These are phyloP conservation scores for Luperina testacea DNA, from an alignment of 2,888 invertebrate genomes.

Conservation along the genomic window DNA sequence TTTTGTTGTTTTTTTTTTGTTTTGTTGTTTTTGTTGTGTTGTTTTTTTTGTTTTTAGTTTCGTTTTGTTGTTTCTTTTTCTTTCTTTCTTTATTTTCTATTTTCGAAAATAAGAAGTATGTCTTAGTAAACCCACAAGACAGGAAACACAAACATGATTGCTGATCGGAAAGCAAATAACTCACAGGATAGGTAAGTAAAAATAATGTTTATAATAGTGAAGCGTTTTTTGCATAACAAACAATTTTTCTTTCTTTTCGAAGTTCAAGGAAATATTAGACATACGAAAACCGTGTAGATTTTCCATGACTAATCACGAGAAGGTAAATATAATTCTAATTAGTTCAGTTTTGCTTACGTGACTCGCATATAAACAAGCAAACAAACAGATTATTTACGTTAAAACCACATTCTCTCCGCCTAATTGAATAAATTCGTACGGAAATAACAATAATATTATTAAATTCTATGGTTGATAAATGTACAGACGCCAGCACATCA, in stretches of 20 bases:
- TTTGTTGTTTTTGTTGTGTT: too few species aligned
- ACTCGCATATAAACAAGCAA: neutral
- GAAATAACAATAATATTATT: slow-evolving; percentile 24
- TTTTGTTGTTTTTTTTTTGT: too few species aligned
- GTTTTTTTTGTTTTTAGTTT: too few species aligned
- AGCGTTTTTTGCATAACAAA: neutral
- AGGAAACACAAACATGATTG: slow-evolving; percentile 3
- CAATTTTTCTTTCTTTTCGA: neutral
- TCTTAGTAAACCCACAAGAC: slow-evolving; percentile 3
- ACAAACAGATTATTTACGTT: slow-evolving; percentile 20
- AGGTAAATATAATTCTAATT: neutral
- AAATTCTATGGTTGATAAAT: neutral
- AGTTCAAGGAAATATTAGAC: neutral
- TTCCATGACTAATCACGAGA: neutral
- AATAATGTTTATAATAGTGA: slow-evolving; percentile 10
- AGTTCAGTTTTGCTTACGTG: slow-evolving; percentile 4
- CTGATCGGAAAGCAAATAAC: slow-evolving; percentile 10
- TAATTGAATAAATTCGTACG: slow-evolving; percentile 11
- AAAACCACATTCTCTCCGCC: slow-evolving; percentile 16
- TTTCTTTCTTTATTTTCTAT: too few species aligned
- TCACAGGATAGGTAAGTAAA: neutral
- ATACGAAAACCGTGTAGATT: neutral
- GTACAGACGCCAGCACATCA: too few species aligned
- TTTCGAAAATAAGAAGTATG: slow-evolving; percentile 4
- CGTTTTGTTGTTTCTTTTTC: too few species aligned